A percentile compares a stretch with the other conserved stretches of the same genome.
These are phyloP conservation scores for Patella ulyssiponensis DNA, from an alignment of 2,888 invertebrate species.

Conservation along the genomic window DNA sequence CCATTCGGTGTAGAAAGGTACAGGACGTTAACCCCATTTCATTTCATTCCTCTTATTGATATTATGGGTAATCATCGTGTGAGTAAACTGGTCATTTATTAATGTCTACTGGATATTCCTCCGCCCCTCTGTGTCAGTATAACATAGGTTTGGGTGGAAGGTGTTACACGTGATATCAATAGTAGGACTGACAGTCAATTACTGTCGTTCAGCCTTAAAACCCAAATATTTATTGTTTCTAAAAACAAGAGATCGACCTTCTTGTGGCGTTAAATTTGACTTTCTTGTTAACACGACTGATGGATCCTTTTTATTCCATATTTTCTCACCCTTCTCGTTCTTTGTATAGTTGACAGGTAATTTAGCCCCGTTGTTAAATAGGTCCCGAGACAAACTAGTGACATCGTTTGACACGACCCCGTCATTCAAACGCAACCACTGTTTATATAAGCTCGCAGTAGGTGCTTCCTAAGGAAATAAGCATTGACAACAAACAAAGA, in stretches of 20 bases:
- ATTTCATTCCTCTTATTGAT: too few relatives aligned
- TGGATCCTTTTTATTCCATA: slow-evolving; percentile 18
- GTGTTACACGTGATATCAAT: too few relatives aligned
- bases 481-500: slow-evolving; percentile 25
- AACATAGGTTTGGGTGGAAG: too few relatives aligned
- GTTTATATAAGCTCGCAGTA: slow-evolving; percentile 26
- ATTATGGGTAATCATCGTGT: too few relatives aligned
- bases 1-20: too few relatives aligned
- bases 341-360: slow-evolving; percentile 25
- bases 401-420: slow-evolving; percentile 19
- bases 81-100: too few relatives aligned
- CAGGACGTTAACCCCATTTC: too few relatives aligned
- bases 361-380: slow-evolving; percentile 17
- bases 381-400: neutral
- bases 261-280: neutral
- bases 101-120: too few relatives aligned
- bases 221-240: neutral
- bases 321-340: slow-evolving; percentile 24
- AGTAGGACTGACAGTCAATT: neutral
- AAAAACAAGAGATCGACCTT: neutral
- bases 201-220: neutral
- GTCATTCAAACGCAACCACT: slow-evolving; percentile 12
- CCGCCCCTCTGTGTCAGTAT: too few relatives aligned
- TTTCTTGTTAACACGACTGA: slow-evolving; percentile 11
- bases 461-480: slow-evolving; percentile 22